phyloP scores from a whole-genome alignment of 1,140 invertebrate genomes.

The Lordiphosa mommai region DNA sequence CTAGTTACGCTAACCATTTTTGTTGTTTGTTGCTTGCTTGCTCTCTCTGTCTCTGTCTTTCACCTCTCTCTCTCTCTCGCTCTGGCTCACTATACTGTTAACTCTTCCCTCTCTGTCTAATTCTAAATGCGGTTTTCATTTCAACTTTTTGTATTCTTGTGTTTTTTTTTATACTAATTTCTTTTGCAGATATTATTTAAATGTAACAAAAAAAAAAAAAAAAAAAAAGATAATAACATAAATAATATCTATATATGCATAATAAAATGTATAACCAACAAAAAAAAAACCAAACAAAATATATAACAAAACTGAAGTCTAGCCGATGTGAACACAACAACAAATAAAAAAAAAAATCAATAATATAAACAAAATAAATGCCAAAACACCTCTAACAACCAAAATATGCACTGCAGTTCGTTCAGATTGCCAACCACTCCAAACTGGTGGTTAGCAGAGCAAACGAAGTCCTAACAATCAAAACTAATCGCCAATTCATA shows the following conservation, averaged over 20 bases:
- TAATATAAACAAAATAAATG: constrained; percentile 29
- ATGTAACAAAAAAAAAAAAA: constrained; percentile 55
- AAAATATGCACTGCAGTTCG: constrained; percentile 34
- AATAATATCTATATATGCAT: constrained; percentile 32
- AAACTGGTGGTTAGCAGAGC: constrained; percentile 18
- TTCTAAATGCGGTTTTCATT: constrained; percentile 25
- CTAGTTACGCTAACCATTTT: not conserved
- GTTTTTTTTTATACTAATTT: constrained; percentile 63
- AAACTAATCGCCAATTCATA: constrained; percentile 71
- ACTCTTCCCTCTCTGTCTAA: not conserved
- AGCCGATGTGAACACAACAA: constrained; percentile 19
- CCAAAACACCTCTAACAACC: constrained; percentile 42
- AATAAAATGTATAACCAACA: constrained; percentile 7
- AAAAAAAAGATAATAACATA: constrained; percentile 16
- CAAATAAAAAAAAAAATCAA: constrained; percentile 7
- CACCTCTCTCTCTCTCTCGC: not conserved
- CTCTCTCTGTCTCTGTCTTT: constrained; percentile 3
- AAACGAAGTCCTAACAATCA: constrained; percentile 36
- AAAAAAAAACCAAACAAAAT: constrained; percentile 6
- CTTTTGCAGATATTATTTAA: constrained; percentile 79
- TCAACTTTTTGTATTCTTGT: constrained; percentile 18
- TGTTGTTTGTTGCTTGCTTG: not conserved
- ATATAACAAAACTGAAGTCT: constrained; percentile 19
- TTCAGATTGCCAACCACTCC: constrained; percentile 32
- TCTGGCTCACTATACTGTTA: too few relatives aligned